Base-by-base conservation (phyloP, 2,888 invertebrate species). In the Mesochorus sp. region DNA sequence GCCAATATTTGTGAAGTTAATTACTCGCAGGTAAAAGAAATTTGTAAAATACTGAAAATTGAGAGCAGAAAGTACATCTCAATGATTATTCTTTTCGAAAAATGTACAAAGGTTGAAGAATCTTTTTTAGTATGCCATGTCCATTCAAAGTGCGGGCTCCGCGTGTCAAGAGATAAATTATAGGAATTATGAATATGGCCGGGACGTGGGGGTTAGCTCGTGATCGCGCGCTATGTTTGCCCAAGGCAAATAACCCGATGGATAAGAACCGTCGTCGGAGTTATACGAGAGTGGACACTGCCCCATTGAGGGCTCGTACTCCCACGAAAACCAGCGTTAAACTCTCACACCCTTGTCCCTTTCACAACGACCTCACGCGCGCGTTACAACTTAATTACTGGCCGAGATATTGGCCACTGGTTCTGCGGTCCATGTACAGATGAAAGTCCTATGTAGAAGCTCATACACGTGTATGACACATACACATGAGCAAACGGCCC, bases 361-460 rank as follows among this genome's bases (percentile, higher is more conserved):
- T 55, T 34, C 49, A 42, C 57, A 53, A n/a, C 47, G 19, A 3
- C 21, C 8, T 47, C 17, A 6, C 6, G 31, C 17, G 31, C 47
- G 31, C 12, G 17, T 51, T 19, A 64, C 57, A 24, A 34, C 51
- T 71, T 26, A 55, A 70, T 76, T 57, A 59, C 26, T 17, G 57
- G 34, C n/a, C 39, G 17, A 37, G n/a, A 10, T 39, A 55, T n/a
- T 21, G 39, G 28, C 21, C 19, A 12, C 10, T 14, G 5, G 26
- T 10, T 66, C 39, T 21, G 10, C 21, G 31, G 17, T 5, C 14
- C n/a, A n/a, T n/a, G n/a, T 0, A 24, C 5, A 17, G 14, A 21
- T 14, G 26, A 31, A 51, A 28, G 34, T 44, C 12, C 14, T 68
- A 19, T 24, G 28, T 37, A 31, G 10, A 51, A 12, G 19, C 10